Percentiles rank a stretch among this genome's conserved stretches.
Evolutionary conservation across 2,888 invertebrate genomes (phyloP).

Genomic region (Eilema depressum): DNA sequence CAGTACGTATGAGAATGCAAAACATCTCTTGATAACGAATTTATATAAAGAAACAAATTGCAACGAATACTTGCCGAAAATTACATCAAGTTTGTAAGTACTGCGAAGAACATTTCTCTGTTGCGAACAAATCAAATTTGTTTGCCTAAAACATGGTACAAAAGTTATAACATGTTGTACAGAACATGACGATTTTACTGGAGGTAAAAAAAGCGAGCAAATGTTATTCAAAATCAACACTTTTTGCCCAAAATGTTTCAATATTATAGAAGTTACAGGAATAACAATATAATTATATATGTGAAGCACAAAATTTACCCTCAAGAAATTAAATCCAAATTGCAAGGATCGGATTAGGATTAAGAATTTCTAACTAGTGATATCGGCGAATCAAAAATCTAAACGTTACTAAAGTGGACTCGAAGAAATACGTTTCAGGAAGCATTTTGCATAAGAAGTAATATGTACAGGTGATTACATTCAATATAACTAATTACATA

Average conservation of each 20-base stretch:
- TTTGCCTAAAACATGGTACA: background rate
- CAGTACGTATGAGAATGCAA: background rate
- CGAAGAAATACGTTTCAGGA: constrained; percentile 1
- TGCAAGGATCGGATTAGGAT: too few relatives aligned
- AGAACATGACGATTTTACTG: background rate
- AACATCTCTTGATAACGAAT: background rate
- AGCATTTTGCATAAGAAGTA: background rate
- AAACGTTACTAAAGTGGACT: background rate
- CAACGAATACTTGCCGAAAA: background rate
- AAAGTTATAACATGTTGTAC: background rate
- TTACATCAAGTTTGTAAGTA: background rate
- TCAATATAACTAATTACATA: constrained; percentile 28
- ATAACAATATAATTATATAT: background rate
- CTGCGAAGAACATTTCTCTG: background rate
- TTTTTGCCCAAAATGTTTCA: background rate
- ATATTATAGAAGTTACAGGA: background rate
- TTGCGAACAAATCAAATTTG: background rate
- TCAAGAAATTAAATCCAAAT: background rate
- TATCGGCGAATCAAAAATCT: too few relatives aligned
- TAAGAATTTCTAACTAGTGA: too few relatives aligned
- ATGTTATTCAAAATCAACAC: background rate
- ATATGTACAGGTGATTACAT: constrained; percentile 7
- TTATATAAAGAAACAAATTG: background rate
- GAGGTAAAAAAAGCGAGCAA: background rate
- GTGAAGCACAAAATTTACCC: background rate